Evolutionary conservation across 1,140 invertebrate species (phyloP).

Genomic region (Drosophila truncata): DNA sequence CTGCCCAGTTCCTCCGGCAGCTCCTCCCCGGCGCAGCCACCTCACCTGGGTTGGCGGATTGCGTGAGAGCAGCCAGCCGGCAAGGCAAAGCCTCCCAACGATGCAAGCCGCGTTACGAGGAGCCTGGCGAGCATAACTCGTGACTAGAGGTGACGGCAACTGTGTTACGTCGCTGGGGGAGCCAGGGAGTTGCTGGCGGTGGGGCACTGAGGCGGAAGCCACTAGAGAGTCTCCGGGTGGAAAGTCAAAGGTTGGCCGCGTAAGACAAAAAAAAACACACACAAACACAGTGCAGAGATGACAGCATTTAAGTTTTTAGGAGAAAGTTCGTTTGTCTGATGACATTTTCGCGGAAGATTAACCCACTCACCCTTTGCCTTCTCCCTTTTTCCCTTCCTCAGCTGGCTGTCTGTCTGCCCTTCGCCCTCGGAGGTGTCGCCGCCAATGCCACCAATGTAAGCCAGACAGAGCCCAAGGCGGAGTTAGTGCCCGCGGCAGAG

Average conservation of each 20-base stretch:
- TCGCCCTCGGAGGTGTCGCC: slow-evolving; percentile 19
- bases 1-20: background rate
- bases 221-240: slow-evolving; percentile 20
- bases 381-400: slow-evolving; percentile 10
- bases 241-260: slow-evolving; percentile 48
- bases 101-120: slow-evolving; percentile 47
- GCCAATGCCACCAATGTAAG: slow-evolving; percentile 11
- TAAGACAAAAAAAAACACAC: slow-evolving; percentile 36
- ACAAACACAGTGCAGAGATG: slow-evolving; percentile 29
- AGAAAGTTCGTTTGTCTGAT: slow-evolving; percentile 55
- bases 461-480: slow-evolving; percentile 9
- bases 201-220: slow-evolving; percentile 34
- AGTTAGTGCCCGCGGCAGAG: slow-evolving; percentile 53
- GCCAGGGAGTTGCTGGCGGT: slow-evolving; percentile 15
- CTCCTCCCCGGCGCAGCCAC: background rate
- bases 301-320: slow-evolving; percentile 37
- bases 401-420: slow-evolving; percentile 49
- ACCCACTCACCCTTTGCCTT: slow-evolving; percentile 32
- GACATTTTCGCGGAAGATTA: slow-evolving; percentile 55
- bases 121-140: slow-evolving; percentile 31
- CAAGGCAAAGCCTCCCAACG: slow-evolving; percentile 40
- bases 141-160: slow-evolving; percentile 39
- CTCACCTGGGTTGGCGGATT: slow-evolving; percentile 29
- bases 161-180: slow-evolving; percentile 56
- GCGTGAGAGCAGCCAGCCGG: slow-evolving; percentile 62